Evolutionary conservation across 2,797 vertebrate genomes (phyloP), one percentile per base, ranked within the genome.

Genomic region (Chelon labrosus): DNA sequence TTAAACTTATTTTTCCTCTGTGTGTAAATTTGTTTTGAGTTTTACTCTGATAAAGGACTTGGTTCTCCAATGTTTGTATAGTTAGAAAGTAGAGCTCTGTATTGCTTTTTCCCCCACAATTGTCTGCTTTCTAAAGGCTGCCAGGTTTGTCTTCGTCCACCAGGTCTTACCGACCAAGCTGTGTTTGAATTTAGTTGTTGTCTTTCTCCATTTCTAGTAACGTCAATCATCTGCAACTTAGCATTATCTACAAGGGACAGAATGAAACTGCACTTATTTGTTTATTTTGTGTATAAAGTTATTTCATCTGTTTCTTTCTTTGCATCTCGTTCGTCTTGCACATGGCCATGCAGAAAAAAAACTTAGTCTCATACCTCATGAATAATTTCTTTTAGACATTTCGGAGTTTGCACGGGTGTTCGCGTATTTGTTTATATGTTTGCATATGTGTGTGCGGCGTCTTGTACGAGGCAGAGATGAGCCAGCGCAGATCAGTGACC

Each of bases 401-500:
- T 35, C 14, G 63, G 65, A 70, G 22, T 79, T 56, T 75, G 31
- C 10, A 50, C 60, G 71, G 82, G 56, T 62, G 46, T 60, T 25
- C 16, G 16, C 39, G 25, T 67, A 13, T 70, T 67, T 72, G 37
- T 58, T 59, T 60, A 19, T 80, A 25, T 59, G 19, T 61, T 22
- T 82, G 35, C 63, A 22, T 44, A 17, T 16, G 13, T 12, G 25
- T 3, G 19, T 14, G 41, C 46, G 1, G 12, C 35, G 31, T 73
- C 51, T 71, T 59, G 75, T 65, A 50, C 54, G 55, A 80, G 63
- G 50, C 56, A 66, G 51, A 17, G 54, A 73, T 42, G 62, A 67
- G 71, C 35, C 9, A 57, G 59, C 63, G 65, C 16, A 31, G 81
- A 91, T 86, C 85, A 85, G 79, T 89, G 86, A 88, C 89, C 89